A percentile compares a stretch with the other conserved stretches of the same genome.
Evolutionary conservation across 2,888 invertebrate species (phyloP).

Genomic region (Drosophila paracracens): DNA sequence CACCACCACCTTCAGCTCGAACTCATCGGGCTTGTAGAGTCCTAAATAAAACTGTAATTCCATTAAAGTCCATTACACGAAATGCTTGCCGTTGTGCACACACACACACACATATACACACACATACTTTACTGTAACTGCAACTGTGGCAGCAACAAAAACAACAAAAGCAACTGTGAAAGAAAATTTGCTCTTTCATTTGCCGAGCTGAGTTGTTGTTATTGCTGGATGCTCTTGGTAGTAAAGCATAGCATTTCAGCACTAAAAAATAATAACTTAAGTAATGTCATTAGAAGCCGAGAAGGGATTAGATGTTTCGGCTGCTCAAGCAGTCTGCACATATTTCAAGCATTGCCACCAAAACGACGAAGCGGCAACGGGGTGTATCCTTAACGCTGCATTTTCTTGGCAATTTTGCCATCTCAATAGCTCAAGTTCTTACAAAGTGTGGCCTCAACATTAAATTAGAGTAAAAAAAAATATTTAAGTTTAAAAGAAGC

Average conservation of each 20-base stretch:
- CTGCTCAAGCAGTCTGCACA: constrained; percentile 39
- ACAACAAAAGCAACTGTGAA: constrained; percentile 46
- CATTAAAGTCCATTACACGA: constrained; percentile 81
- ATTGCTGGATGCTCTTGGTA: constrained; percentile 59
- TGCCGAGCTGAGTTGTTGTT: constrained; percentile 32
- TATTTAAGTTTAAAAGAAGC: not conserved
- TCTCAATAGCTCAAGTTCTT: not conserved
- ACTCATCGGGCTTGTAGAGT: constrained; percentile 6
- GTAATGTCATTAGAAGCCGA: constrained; percentile 75
- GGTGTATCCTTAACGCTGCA: constrained; percentile 11
- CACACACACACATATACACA: constrained; percentile 27
- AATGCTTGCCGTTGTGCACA: constrained; percentile 58
- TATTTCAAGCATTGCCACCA: constrained; percentile 16
- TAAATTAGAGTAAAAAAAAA: not conserved
- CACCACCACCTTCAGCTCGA: not conserved
- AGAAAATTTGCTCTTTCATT: constrained; percentile 57
- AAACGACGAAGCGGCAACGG: constrained; percentile 2
- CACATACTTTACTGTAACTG: constrained; percentile 34
- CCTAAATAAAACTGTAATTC: constrained; percentile 78
- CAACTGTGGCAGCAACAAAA: constrained; percentile 29
- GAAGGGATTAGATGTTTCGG: constrained; percentile 76
- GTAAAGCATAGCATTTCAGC: constrained; percentile 65
- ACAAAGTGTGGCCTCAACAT: not conserved
- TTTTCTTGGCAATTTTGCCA: not conserved
- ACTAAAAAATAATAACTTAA: constrained; percentile 78